Conservation (phyloP, 1,140 invertebrate genomes). For the Sycobia sp. region DNA sequence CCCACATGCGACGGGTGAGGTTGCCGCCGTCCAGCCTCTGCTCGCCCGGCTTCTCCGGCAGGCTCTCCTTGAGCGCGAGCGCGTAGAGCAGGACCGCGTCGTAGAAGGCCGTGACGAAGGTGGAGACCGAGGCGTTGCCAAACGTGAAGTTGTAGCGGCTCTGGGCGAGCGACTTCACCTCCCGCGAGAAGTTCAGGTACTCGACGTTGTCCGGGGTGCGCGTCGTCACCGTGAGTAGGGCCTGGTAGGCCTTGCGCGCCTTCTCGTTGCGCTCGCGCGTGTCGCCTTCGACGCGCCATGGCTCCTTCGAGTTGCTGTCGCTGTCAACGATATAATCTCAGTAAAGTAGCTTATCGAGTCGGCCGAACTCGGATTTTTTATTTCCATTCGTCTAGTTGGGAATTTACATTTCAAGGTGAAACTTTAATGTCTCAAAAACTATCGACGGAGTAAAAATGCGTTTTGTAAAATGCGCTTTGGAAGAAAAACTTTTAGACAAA, state of each 20-base stretch:
- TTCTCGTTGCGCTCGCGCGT: constrained; percentile 79
- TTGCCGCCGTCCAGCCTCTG: constrained; percentile 63
- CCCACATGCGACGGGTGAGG: constrained; percentile 88
- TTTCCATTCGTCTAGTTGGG: too few relatives aligned
- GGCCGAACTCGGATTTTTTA: too few relatives aligned
- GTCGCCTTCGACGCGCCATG: constrained; percentile 85
- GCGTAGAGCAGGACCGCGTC: constrained; percentile 93
- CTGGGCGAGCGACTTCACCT: constrained; percentile 80
- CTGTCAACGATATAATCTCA: too few relatives aligned
- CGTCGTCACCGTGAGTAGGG: constrained; percentile 88
- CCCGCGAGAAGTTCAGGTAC: constrained; percentile 77
- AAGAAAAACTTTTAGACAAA: too few relatives aligned
- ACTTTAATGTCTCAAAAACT: too few relatives aligned
- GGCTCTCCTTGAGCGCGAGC: constrained; percentile 84
- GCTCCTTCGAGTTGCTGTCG: constrained; percentile 63
- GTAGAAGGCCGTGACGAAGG: constrained; percentile 93
- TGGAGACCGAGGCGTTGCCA: constrained; percentile 74
- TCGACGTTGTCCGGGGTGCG: constrained; percentile 80
- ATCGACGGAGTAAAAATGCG: too few relatives aligned
- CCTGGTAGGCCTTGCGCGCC: constrained; percentile 86
- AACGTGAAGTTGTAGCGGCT: constrained; percentile 82
- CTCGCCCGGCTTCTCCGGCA: constrained; percentile 69
- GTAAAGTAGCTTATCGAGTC: too few relatives aligned
- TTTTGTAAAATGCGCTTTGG: too few relatives aligned
- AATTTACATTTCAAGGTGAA: too few relatives aligned